Conservation (phyloP, 2,888 invertebrate species). For the Dasypogon diadema region DNA sequence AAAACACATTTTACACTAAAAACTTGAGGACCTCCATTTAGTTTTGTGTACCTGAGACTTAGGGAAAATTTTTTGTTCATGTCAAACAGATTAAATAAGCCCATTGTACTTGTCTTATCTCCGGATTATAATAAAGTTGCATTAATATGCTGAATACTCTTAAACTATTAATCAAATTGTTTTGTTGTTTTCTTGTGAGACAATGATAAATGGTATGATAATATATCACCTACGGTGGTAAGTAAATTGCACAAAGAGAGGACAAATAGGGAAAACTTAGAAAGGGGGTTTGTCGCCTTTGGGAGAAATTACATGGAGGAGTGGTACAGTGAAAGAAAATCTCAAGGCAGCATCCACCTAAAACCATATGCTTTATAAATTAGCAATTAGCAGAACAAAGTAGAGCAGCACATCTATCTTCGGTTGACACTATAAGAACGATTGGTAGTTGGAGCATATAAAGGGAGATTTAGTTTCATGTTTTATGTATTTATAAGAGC, state of each 20-base stretch:
- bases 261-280: not conserved
- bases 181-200: not conserved
- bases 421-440: not conserved
- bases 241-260: not conserved
- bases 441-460: not conserved
- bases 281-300: not conserved
- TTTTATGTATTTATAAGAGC: too few species aligned
- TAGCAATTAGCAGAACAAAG: constrained; percentile 1
- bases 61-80: too few species aligned
- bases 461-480: too few species aligned
- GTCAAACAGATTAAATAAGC: not conserved
- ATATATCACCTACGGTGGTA: constrained; percentile 4
- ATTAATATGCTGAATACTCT: constrained; percentile 9
- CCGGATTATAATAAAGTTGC: not conserved
- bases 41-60: too few species aligned
- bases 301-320: not conserved
- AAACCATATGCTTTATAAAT: not conserved
- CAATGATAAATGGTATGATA: constrained; percentile 16
- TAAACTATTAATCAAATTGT: constrained; percentile 13
- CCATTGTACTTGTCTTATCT: not conserved
- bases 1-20: too few species aligned
- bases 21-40: too few species aligned
- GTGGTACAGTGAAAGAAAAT: not conserved
- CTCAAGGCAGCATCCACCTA: not conserved
- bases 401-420: not conserved